Base-by-base conservation (phyloP, 2,888 invertebrate species). In the Agriopis leucophaearia region DNA sequence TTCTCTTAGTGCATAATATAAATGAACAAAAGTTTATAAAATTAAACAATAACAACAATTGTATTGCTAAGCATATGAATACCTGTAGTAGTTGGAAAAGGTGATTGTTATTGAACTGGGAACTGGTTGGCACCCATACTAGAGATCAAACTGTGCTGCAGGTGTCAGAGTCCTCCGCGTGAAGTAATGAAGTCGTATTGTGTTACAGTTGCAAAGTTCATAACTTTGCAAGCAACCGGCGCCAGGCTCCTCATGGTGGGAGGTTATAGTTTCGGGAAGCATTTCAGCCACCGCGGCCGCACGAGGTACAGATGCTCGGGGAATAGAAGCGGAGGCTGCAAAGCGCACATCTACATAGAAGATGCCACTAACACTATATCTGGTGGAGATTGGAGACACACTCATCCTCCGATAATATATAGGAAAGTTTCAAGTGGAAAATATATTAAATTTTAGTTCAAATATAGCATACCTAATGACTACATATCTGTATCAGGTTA, bases 211-310 rank as follows among this genome's bases (percentile, higher is more conserved):
- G 27, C 54, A 13, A 35, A 50, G 3, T 67, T 63, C 27, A 63
- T 63, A 15, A 63, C 56, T 35, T 35, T 55, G n/a, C n/a, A n/a
- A 48, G 48, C n/a, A 10, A 67, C 58, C 18, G 73, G 72, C 4
- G 56, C 59, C n/a, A 64, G 38, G 12, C 42, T 85, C 42, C 66
- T 78, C 9, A 62, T 79, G 66, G 50, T 78, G 9, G 70, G 78
- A 45, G 75, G 74, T 0, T 77, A 74, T 44, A 76, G 70, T 8
- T 78, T 70, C 58, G 75, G 74, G 27, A 78, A 70, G 50, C 72
- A 77, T 18, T 18, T 52, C 8, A 13, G 7, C 4, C 12, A 52
- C 3, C 5, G 35, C 51, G 51, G 51, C 15, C 51, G 51, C 8
- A 52, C 51, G 36, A 52, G 61, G 40, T 66, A 69, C 35, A 65